Conservation (phyloP, 2,888 invertebrate genomes). For the Harpalus rubripes region DNA sequence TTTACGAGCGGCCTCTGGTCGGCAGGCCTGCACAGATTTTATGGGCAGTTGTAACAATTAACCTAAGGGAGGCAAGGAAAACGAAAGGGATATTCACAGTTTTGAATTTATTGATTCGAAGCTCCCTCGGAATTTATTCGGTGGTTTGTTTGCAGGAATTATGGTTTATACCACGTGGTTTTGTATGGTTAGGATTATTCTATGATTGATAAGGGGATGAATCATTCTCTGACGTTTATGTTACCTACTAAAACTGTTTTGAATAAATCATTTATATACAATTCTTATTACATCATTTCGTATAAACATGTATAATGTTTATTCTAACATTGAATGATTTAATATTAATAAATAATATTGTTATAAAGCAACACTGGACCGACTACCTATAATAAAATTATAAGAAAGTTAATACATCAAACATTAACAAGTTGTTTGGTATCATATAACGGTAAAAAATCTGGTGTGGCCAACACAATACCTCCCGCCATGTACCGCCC, state of each 20-base stretch:
- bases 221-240: background rate
- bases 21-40: constrained; percentile 40
- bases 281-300: too few relatives aligned
- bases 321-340: too few relatives aligned
- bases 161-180: constrained; percentile 29
- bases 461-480: too few relatives aligned
- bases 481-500: too few relatives aligned
- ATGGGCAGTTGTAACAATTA: constrained; percentile 64
- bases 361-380: too few relatives aligned
- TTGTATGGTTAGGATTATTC: constrained; percentile 7
- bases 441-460: too few relatives aligned
- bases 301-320: too few relatives aligned
- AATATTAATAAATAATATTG: too few relatives aligned
- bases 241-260: background rate
- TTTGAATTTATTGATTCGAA: constrained; percentile 63
- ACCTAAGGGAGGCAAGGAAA: constrained; percentile 57
- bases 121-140: constrained; percentile 32
- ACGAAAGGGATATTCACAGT: constrained; percentile 64
- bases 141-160: constrained; percentile 33
- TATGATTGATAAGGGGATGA: background rate
- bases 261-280: too few relatives aligned
- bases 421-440: too few relatives aligned
- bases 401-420: too few relatives aligned
- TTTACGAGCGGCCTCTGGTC: constrained; percentile 46
- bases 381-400: too few relatives aligned